A percentile compares a stretch with the other conserved stretches of the same genome.
phyloP scores from a whole-genome alignment of 2,797 vertebrate species.

The Coluber constrictor region DNA sequence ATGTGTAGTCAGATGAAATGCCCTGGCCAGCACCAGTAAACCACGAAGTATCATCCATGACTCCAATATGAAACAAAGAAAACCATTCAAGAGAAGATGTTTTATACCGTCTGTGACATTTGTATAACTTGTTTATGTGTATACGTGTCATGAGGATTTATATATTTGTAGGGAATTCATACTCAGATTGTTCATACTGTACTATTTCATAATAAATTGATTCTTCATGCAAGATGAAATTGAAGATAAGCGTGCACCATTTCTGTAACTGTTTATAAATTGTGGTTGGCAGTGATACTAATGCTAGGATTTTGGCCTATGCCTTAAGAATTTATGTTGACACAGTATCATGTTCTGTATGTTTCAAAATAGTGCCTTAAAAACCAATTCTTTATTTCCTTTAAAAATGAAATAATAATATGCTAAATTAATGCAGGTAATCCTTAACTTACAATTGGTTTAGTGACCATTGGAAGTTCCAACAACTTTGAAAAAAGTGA shows the following conservation, averaged over 20 bases:
- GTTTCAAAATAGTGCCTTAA: slow-evolving; percentile 29
- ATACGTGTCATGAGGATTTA: slow-evolving; percentile 61
- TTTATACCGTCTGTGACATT: slow-evolving; percentile 58
- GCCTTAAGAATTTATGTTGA: slow-evolving; percentile 18
- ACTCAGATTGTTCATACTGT: slow-evolving; percentile 61
- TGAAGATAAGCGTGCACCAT: slow-evolving; percentile 47
- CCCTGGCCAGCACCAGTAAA: slow-evolving; percentile 45
- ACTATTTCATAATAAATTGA: slow-evolving; percentile 57
- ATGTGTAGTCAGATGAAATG: slow-evolving; percentile 50
- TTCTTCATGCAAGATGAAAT: slow-evolving; percentile 40
- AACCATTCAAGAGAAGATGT: slow-evolving; percentile 44
- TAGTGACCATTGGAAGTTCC: background rate
- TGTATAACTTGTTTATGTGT: slow-evolving; percentile 50
- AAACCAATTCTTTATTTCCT: background rate
- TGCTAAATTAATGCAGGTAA: background rate
- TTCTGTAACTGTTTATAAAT: slow-evolving; percentile 42
- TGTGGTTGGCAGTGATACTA: slow-evolving; percentile 35
- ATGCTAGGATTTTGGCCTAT: slow-evolving; percentile 29
- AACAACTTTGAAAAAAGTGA: background rate
- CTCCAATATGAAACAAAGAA: slow-evolving; percentile 43
- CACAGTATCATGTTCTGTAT: slow-evolving; percentile 22
- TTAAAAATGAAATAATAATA: background rate
- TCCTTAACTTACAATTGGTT: background rate
- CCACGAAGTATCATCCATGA: slow-evolving; percentile 42
- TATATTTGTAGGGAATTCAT: slow-evolving; percentile 60